These are phyloP conservation scores for Acanthopagrus latus DNA, from an alignment of 2,797 vertebrate genomes.

Conservation along the genomic window DNA sequence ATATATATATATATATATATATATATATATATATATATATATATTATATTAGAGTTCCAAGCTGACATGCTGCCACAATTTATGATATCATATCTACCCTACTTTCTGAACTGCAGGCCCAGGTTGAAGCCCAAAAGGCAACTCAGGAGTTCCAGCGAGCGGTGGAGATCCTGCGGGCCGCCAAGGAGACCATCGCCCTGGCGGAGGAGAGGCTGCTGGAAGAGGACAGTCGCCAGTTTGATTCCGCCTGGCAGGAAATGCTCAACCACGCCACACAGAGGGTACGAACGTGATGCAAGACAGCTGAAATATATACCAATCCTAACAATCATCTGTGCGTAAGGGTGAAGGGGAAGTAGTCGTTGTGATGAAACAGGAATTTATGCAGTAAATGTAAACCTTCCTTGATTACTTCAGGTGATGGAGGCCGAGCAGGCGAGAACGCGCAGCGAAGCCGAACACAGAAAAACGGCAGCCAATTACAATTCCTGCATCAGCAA, in stretches of 20 bases:
- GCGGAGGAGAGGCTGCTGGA: slow-evolving; percentile 96
- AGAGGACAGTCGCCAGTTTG: slow-evolving; percentile 97
- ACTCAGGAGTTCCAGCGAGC: slow-evolving; percentile 98
- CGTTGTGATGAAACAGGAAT: too few species aligned
- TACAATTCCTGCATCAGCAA: slow-evolving; percentile 93
- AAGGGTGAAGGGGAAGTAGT: background rate
- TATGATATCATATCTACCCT: background rate
- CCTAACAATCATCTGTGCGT: background rate
- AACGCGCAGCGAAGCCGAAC: slow-evolving; percentile 91
- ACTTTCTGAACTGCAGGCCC: slow-evolving; percentile 84
- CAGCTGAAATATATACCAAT: too few species aligned
- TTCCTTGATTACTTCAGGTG: slow-evolving; percentile 84
- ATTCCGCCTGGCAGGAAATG: slow-evolving; percentile 99
- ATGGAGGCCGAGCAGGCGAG: slow-evolving; percentile 97
- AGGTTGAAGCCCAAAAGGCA: slow-evolving; percentile 94
- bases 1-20: too few species aligned
- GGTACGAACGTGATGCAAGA: slow-evolving; percentile 77
- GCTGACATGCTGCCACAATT: background rate
- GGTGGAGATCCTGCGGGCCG: slow-evolving; percentile 94
- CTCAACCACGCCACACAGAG: slow-evolving; percentile 97
- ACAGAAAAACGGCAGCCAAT: slow-evolving; percentile 93
- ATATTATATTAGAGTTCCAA: background rate
- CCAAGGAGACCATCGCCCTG: slow-evolving; percentile 96
- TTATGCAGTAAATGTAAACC: background rate
- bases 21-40: background rate